A percentile compares a stretch with the other conserved stretches of the same genome.
Conservation (phyloP, 2,888 invertebrate species). For the Oligia latruncula region DNA sequence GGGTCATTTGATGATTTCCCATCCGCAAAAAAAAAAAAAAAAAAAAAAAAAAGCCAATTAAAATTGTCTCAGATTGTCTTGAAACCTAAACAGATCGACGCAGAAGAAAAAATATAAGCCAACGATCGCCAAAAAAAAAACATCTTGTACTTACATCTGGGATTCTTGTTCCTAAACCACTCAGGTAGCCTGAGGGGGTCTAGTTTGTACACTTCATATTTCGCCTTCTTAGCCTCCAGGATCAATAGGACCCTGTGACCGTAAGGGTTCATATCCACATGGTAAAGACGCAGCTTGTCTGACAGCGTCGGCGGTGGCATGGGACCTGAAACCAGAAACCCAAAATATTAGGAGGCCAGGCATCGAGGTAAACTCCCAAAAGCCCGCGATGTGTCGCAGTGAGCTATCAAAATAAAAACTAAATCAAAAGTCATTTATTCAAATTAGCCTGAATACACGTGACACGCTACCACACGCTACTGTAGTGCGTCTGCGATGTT, state of each 20-base stretch:
- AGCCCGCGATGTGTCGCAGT: background rate
- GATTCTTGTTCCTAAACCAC: conserved; percentile 91
- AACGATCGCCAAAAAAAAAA: background rate
- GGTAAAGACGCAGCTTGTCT: conserved; percentile 91
- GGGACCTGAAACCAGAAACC: conserved; percentile 78
- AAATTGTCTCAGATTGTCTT: too few relatives aligned
- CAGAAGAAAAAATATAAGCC: too few relatives aligned
- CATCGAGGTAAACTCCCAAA: background rate
- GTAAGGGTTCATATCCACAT: conserved; percentile 92
- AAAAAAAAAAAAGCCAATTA: too few relatives aligned
- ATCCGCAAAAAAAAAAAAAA: too few relatives aligned
- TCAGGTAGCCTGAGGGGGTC: conserved; percentile 90
- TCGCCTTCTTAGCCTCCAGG: conserved; percentile 90
- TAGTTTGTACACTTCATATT: conserved; percentile 90
- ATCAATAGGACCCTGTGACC: conserved; percentile 91
- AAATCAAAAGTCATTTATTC: background rate
- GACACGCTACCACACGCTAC: too few relatives aligned
- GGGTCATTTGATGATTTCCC: too few relatives aligned
- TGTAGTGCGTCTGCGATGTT: too few relatives aligned
- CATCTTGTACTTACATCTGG: conserved; percentile 82
- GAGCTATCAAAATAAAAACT: too few relatives aligned
- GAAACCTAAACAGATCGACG: too few relatives aligned
- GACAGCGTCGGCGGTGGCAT: conserved; percentile 83
- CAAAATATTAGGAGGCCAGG: background rate
- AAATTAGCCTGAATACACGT: background rate